These are phyloP conservation scores for Argyrosomus japonicus DNA, from an alignment of 2,113 vertebrate species.

Conservation along the genomic window DNA sequence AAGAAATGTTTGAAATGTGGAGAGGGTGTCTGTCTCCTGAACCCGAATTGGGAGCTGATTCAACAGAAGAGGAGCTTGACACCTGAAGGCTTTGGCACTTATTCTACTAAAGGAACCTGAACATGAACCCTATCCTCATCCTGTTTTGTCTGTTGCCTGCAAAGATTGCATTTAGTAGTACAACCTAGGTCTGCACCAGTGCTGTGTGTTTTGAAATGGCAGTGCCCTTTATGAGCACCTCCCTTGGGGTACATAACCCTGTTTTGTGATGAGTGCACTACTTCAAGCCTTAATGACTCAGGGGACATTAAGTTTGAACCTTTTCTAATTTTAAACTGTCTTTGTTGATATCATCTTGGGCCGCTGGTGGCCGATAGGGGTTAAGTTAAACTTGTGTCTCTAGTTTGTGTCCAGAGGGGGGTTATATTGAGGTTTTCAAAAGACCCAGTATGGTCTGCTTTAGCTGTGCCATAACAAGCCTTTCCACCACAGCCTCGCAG, in stretches of 20 bases:
- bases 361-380: not conserved
- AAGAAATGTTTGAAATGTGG: too few species aligned
- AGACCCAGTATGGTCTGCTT: not conserved
- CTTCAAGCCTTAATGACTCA: slow-evolving; percentile 22
- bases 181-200: not conserved
- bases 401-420: too few species aligned
- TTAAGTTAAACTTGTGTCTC: not conserved
- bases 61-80: too few species aligned
- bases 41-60: too few species aligned
- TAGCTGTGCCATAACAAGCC: not conserved
- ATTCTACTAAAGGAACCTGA: too few species aligned
- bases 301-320: not conserved
- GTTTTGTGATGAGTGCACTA: not conserved
- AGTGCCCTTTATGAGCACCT: slow-evolving; percentile 23
- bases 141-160: slow-evolving; percentile 1
- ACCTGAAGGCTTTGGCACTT: too few species aligned
- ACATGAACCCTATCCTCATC: not conserved
- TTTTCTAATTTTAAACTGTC: not conserved
- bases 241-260: not conserved
- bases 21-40: too few species aligned
- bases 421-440: too few species aligned
- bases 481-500: not conserved
- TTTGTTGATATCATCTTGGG: not conserved
- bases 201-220: slow-evolving; percentile 25
- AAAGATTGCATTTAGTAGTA: not conserved